Evolutionary conservation across 2,113 vertebrate genomes (phyloP), one percentile per base, ranked within the genome.

Genomic region (Malaclemys terrapin): DNA sequence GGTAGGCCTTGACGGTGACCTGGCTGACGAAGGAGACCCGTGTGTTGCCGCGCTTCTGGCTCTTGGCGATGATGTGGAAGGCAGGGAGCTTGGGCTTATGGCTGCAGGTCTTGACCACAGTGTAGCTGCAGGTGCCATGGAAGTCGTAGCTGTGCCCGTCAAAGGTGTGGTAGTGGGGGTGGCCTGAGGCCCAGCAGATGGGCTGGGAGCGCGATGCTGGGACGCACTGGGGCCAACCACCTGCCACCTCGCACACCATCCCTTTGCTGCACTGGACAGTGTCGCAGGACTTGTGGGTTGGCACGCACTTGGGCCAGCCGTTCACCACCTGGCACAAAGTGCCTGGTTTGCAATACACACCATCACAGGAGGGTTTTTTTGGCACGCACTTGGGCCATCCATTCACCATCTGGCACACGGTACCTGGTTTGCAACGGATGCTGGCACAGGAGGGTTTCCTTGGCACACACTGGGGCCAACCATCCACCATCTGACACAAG

Each of bases 101-200:
- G 7, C 27, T 80, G 91, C 42, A 85, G 29, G 27, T 85, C 76
- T 42, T 27, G n/a, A 25, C 88, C n/a, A 97, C 42, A 0, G 87
- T 90, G 76, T 95, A 96, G n/a, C 87, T 62, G 25, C 95, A 96
- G 20, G 89, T 91, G 6, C 96, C 94, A 54, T 90, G 93, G 49
- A 86, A 85, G 49, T 93, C 94, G 57, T 93, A 96, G 75, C 85
- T 93, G 49, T 59, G 87, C 16, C 92, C 91, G n/a, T 94, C 88
- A 47, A 96, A 97, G 10, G 94, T 97, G 54, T 90, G 94, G 38
- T 93, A 88, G 62, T 95, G 53, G 12, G 95, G 94, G 19, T 94
- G 89, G 2, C 96, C 89, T 31, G 96, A 90, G 29, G 87, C 92
- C 91, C 93, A 95, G 69, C 89, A 95, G 5, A 62, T 80, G 4